Evolutionary conservation across 1,140 invertebrate genomes (phyloP).

Genomic region (Papilio dardanus): DNA sequence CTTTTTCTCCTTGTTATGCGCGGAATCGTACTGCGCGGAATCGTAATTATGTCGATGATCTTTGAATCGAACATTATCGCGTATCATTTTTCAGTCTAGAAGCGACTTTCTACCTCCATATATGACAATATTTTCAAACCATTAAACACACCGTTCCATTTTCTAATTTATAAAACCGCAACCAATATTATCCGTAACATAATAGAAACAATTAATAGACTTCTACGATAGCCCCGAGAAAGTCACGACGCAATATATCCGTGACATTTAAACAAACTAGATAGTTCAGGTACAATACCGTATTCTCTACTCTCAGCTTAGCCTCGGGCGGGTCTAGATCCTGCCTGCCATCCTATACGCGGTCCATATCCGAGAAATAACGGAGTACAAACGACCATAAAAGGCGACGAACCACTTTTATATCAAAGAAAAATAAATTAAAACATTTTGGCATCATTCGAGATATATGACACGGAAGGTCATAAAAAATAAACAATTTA

Average conservation of each 20-base stretch:
- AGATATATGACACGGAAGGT: conserved; percentile 6
- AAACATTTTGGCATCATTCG: conserved; percentile 23
- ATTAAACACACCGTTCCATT: background rate
- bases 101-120: no score
- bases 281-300: conserved; percentile 48
- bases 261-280: conserved; percentile 26
- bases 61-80: no score
- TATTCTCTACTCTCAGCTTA: conserved; percentile 57
- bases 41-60: no score
- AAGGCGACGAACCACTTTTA: conserved; percentile 48
- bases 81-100: background rate
- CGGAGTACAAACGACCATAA: conserved; percentile 56
- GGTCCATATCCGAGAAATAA: conserved; percentile 60
- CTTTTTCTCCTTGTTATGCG: background rate
- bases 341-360: conserved; percentile 52
- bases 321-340: conserved; percentile 48
- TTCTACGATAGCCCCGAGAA: background rate
- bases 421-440: conserved; percentile 35
- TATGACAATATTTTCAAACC: background rate
- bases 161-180: background rate
- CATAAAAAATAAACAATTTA: conserved; percentile 24
- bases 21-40: no score
- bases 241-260: conserved; percentile 19
- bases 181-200: background rate
- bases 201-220: background rate